Conservation (phyloP, 1,140 invertebrate genomes). For the Calosoma granatense region DNA sequence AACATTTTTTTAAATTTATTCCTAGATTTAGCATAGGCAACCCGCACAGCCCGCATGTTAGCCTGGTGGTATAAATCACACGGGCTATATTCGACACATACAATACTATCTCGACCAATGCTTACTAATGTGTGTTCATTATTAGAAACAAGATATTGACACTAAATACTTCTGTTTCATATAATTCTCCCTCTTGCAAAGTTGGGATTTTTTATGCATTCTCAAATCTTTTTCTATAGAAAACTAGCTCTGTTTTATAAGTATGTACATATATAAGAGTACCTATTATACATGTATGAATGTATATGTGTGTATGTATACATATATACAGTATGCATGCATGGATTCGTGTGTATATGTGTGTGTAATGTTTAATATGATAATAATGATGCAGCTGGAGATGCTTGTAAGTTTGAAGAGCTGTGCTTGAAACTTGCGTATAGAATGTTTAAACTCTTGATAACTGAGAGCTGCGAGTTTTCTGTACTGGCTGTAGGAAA, state of each 20-base stretch:
- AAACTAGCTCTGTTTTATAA: not conserved
- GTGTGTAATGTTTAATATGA: not conserved
- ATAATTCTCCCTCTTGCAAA: too few species aligned
- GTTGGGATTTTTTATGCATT: too few species aligned
- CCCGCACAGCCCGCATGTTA: too few species aligned
- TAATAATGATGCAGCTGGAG: not conserved
- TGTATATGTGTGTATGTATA: slow-evolving; percentile 1
- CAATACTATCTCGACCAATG: too few species aligned
- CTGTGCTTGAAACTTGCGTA: not conserved
- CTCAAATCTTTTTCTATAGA: not conserved
- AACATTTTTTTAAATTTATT: too few species aligned
- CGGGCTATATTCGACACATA: too few species aligned
- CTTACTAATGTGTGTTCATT: too few species aligned
- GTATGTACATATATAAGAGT: not conserved
- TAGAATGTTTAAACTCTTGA: not conserved
- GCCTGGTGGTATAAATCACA: too few species aligned
- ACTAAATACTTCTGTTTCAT: too few species aligned
- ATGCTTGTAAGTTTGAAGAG: not conserved
- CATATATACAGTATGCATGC: not conserved
- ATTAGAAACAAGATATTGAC: too few species aligned
- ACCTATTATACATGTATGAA: not conserved
- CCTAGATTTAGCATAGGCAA: too few species aligned
- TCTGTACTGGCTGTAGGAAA: too few species aligned
- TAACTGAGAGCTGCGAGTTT: not conserved
- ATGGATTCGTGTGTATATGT: not conserved